Conservation (phyloP, 2,797 vertebrate genomes). For the Takifugu rubripes region DNA sequence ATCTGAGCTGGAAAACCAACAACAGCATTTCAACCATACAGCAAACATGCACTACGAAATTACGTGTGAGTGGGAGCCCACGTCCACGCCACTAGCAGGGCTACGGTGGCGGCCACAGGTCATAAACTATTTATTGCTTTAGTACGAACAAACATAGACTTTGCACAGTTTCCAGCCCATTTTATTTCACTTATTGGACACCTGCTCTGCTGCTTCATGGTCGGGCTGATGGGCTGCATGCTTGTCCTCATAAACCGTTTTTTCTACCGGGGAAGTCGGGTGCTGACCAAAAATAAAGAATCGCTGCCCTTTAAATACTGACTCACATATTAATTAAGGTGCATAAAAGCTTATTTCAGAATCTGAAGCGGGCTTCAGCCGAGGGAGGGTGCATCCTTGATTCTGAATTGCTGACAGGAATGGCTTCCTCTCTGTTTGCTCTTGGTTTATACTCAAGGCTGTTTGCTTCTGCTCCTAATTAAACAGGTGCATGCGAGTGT, state of each 20-base stretch:
- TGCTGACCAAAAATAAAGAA: slow-evolving; percentile 4
- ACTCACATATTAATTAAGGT: not conserved
- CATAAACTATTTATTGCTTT: not conserved
- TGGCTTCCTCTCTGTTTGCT: slow-evolving; percentile 26
- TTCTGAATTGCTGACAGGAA: slow-evolving; percentile 9
- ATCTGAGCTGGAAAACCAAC: slow-evolving; percentile 28
- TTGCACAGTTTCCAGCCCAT: slow-evolving; percentile 54
- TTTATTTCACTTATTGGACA: slow-evolving; percentile 24
- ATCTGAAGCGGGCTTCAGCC: too few relatives aligned
- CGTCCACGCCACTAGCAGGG: not conserved
- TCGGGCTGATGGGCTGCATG: slow-evolving; percentile 34
- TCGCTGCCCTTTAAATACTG: too few relatives aligned
- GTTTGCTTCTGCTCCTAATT: slow-evolving; percentile 21
- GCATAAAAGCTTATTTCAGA: not conserved
- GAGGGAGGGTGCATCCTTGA: not conserved
- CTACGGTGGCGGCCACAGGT: not conserved
- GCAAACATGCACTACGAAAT: not conserved
- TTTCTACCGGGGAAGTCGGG: not conserved
- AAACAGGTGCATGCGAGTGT: slow-evolving; percentile 40
- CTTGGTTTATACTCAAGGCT: slow-evolving; percentile 22
- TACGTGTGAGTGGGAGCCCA: not conserved
- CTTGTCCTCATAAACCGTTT: slow-evolving; percentile 8
- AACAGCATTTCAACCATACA: slow-evolving; percentile 24
- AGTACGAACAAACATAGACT: slow-evolving; percentile 1
- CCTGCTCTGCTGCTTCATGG: slow-evolving; percentile 14